Conservation (phyloP, 1,140 invertebrate species). For the Drosophila melanica region DNA sequence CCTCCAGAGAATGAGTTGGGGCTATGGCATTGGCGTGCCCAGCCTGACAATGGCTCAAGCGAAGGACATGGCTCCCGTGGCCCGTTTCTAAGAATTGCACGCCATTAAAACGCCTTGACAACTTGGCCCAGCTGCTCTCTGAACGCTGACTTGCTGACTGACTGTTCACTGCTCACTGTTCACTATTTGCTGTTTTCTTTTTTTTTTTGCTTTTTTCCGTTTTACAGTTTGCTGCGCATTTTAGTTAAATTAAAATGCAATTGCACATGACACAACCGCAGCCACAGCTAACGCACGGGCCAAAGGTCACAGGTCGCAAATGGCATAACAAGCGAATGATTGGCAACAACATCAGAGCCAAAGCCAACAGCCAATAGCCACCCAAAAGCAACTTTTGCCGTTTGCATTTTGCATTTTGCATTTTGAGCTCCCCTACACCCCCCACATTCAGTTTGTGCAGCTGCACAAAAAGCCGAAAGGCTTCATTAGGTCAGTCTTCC, state of each 20-base stretch:
- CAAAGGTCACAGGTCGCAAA: conserved; percentile 61
- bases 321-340: conserved; percentile 45
- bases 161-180: conserved; percentile 11
- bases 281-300: conserved; percentile 41
- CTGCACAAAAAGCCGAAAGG: background rate
- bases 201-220: background rate
- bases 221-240: conserved; percentile 58
- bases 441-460: background rate
- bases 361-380: conserved; percentile 9
- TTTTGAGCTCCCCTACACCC: background rate
- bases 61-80: conserved; percentile 64
- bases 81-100: conserved; percentile 67
- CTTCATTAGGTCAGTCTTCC: conserved; percentile 11
- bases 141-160: conserved; percentile 5
- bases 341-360: conserved; percentile 30
- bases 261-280: conserved; percentile 52
- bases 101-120: conserved; percentile 75
- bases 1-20: conserved; percentile 44
- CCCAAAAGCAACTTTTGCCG: conserved; percentile 14
- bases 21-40: conserved; percentile 63
- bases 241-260: conserved; percentile 80
- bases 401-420: conserved; percentile 27
- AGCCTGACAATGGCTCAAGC: conserved; percentile 65
- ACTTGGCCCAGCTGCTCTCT: conserved; percentile 17
- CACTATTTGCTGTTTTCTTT: background rate